A percentile compares a stretch with the other conserved stretches of the same genome.
These are phyloP conservation scores for Hylaea fasciaria DNA, from an alignment of 2,888 invertebrate genomes.

Conservation along the genomic window DNA sequence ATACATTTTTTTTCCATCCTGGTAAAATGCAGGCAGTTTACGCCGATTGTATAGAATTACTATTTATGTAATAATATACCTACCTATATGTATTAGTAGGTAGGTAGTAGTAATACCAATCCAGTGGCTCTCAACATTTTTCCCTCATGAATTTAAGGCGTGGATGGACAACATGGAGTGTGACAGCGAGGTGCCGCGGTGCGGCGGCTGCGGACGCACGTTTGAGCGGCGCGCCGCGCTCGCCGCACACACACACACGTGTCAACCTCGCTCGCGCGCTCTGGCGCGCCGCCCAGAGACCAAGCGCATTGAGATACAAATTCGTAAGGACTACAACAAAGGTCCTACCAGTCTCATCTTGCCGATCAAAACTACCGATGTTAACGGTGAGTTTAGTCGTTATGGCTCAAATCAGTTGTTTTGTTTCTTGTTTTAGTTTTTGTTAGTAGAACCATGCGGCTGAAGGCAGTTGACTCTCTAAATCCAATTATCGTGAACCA, in stretches of 20 bases:
- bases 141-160: conserved; percentile 32
- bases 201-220: conserved; percentile 88
- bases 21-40: no score
- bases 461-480: no score
- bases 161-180: conserved; percentile 88
- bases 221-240: conserved; percentile 90
- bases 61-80: no score
- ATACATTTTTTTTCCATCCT: no score
- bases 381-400: conserved; percentile 6
- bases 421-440: no score
- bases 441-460: no score
- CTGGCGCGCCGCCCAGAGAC: conserved; percentile 50
- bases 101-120: no score
- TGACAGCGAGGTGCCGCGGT: conserved; percentile 85
- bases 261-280: conserved; percentile 80
- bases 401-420: no score
- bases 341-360: conserved; percentile 40
- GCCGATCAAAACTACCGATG: conserved; percentile 1
- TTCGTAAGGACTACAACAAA: conserved; percentile 77
- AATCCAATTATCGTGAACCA: no score
- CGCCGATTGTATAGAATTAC: no score
- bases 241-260: conserved; percentile 88
- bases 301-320: conserved; percentile 76
- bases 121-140: no score
- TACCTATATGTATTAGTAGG: no score